Conservation (phyloP, 2,113 vertebrate species). For the Engystomops pustulosus region DNA sequence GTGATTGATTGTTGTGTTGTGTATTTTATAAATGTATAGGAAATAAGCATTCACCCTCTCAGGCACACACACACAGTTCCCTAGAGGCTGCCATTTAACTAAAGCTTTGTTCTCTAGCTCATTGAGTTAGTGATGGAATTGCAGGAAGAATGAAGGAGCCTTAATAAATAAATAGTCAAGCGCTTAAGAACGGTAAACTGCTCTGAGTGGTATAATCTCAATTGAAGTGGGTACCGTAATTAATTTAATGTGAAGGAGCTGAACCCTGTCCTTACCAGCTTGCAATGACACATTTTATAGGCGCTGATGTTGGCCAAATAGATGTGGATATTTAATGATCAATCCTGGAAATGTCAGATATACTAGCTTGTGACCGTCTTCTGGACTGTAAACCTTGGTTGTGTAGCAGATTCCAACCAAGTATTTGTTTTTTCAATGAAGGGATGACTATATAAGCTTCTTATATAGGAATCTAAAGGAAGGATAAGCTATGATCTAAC, state of each 20-base stretch:
- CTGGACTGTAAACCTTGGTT: not conserved
- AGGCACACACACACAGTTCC: not conserved
- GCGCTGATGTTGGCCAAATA: not conserved
- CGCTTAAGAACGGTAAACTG: no score
- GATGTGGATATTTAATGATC: not conserved
- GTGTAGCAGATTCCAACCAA: no score
- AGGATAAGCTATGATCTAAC: no score
- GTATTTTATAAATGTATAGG: not conserved
- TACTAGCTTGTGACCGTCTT: not conserved
- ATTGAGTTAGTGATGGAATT: slow-evolving; percentile 17
- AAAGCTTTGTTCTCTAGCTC: slow-evolving; percentile 10
- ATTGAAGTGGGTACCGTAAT: slow-evolving; percentile 4
- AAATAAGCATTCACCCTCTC: not conserved
- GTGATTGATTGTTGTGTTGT: not conserved
- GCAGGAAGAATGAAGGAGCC: not conserved
- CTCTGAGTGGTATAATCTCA: not conserved
- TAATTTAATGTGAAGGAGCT: not conserved
- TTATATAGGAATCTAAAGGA: no score
- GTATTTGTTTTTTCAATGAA: no score
- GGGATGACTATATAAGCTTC: no score
- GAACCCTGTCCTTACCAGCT: not conserved
- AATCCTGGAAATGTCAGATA: not conserved
- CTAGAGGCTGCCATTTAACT: not conserved
- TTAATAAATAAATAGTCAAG: not conserved
- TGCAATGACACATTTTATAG: not conserved